Evolutionary conservation across 2,797 vertebrate genomes (phyloP), one percentile per base, ranked within the genome.

Genomic region (Rachycentron canadum): DNA sequence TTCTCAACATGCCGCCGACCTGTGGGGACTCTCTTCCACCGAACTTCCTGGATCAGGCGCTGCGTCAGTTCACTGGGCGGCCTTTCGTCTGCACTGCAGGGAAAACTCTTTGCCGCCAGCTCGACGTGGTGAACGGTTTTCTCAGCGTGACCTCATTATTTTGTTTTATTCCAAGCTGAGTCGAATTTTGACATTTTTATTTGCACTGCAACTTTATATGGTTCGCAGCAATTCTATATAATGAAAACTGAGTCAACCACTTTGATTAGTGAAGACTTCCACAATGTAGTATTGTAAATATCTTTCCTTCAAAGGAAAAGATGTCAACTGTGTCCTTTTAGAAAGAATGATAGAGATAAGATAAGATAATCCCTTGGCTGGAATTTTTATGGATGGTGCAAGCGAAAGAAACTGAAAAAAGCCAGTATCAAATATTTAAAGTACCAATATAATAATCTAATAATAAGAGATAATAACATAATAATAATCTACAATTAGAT

Each of bases 1-100:
- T 84, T 74, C 41, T 76, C 61, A 68, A 74, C 75, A 38, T 17
- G 40, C 50, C 25, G 1, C 25, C 75, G 76, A 83, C 82, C 73
- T 36, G 36, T 36, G 56, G 61, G 61, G 62, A 72, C 64, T 71
- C 60, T 43, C 34, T 65, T 65, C 28, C 36, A 13, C 30, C 45
- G 40, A 66, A 78, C 59, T 66, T 67, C 47, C 36, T n/a, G 58
- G 30, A 11, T 83, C 34, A 5, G 36, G 62, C 53, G 1, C 30
- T 55, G 70, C 17, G 25, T 62, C 72, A 49, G 17, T 21, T 25
- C 41, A 72, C 77, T 21, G 26, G 38, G 26, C 30, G 0, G 28
- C 41, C 28, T 76, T 69, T 69, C 62, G 45, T 67, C 73, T 53
- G 43, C 55, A 40, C 43, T 56, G 67, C 43, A 67, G 49, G 76